Base-by-base conservation (phyloP, 2,888 invertebrate genomes). In the Dermolepida albohirtum region DNA sequence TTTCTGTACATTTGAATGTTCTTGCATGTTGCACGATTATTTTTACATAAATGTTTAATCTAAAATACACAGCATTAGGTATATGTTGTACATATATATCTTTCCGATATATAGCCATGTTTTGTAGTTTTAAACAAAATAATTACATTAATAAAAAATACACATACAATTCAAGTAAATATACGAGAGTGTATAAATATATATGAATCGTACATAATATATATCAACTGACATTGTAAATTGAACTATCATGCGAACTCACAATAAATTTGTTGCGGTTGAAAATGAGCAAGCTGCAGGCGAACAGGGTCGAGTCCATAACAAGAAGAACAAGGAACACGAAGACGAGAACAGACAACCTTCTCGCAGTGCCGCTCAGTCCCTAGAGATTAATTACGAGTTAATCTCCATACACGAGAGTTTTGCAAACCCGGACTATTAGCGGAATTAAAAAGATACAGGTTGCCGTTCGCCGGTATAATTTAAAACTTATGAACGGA, bases 391-490 rank as follows among this genome's bases (percentile, higher is more conserved):
- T 59, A 59, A 59, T 59, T 59, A 44, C 43, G 59, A 47, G 59
- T 44, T 59, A 59, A 59, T 59, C 59, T 59, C 29, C 59, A 59
- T 44, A 59, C 59, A 44, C 59, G 59, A 44, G 59, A 59, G 59
- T 59, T 59, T 59, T 59, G 47, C 44, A 44, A 59, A 59, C 59
- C 59, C 12, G 12, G 27, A 34, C 59, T 59, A 59, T 59, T 59
- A 59, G 59, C 59, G 59, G 44, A 59, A 59, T 59, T 59, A 59
- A 59, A 59, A 59, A 59, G 59, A 59, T 57, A 57, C 57, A 57
- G 54, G 54, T 54, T 54, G 54, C 29, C 22, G 40, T 41, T 22
- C 44, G 44, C 43, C 14, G 59, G 44, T 44, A 34, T 34, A 34
- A 34, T 34, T 34, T 34, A 34, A 34, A 34, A 34, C 34, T 34